phyloP scores from a whole-genome alignment of 2,113 vertebrate genomes.

The Poeciliopsis prolifica region DNA sequence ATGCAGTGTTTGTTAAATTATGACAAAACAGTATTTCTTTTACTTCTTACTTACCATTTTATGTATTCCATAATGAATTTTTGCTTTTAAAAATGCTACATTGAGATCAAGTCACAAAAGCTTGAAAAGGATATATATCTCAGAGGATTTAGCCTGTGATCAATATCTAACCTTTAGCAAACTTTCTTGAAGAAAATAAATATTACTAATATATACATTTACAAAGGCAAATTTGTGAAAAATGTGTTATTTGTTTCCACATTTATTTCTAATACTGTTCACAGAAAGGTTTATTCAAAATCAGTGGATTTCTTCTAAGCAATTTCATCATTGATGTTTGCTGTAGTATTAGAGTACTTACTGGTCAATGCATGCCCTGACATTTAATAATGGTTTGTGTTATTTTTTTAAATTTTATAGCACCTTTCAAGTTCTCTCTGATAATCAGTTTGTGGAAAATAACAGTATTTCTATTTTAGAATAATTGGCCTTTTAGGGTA shows the following conservation, averaged over 20 bases:
- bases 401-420: too few species aligned
- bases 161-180: background rate
- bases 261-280: background rate
- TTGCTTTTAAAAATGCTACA: background rate
- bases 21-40: constrained; percentile 10
- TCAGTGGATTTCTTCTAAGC: too few species aligned
- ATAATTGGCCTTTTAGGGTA: too few species aligned
- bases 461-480: too few species aligned
- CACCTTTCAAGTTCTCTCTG: too few species aligned
- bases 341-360: too few species aligned
- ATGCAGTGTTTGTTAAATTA: constrained; percentile 30
- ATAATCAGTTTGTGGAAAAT: too few species aligned
- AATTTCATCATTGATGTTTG: too few species aligned
- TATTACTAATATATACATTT: background rate
- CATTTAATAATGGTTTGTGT: too few species aligned
- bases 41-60: background rate
- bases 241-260: background rate
- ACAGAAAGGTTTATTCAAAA: background rate
- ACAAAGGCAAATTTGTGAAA: too few species aligned
- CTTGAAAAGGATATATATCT: background rate
- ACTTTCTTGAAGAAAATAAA: background rate
- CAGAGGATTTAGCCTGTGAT: background rate
- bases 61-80: background rate
- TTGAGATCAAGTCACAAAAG: background rate
- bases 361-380: too few species aligned